A percentile compares a stretch with the other conserved stretches of the same genome.
phyloP scores from a whole-genome alignment of 2,888 invertebrate species.

The Andrena fulva region DNA sequence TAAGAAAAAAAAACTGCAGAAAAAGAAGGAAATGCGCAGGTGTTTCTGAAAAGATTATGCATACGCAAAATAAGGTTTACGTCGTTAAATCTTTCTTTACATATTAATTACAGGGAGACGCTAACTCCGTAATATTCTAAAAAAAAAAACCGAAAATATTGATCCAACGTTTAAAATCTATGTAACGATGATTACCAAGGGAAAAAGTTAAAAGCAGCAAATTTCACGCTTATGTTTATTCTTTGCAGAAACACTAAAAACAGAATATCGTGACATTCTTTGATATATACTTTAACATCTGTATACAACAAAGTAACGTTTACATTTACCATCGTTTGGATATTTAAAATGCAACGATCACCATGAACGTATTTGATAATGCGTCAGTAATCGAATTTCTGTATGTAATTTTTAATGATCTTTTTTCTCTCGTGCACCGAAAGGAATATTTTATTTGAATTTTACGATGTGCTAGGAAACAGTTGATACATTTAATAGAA shows the following conservation, averaged over 20 bases:
- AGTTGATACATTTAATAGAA: slow-evolving; percentile 78
- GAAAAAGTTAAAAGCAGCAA: neutral
- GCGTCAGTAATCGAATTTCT: slow-evolving; percentile 51
- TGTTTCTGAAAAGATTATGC: slow-evolving; percentile 71
- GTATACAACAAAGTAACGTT: slow-evolving; percentile 63
- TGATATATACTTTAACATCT: slow-evolving; percentile 67
- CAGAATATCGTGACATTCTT: slow-evolving; percentile 72
- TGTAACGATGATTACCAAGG: slow-evolving; percentile 19
- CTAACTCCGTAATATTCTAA: slow-evolving; percentile 33
- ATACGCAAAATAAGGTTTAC: slow-evolving; percentile 50
- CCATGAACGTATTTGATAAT: slow-evolving; percentile 47
- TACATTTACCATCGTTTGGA: slow-evolving; percentile 60
- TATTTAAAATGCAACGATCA: slow-evolving; percentile 64
- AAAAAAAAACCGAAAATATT: neutral
- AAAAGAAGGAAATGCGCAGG: slow-evolving; percentile 62
- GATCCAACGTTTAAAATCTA: slow-evolving; percentile 17
- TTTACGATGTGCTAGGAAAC: slow-evolving; percentile 72
- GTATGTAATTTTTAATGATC: slow-evolving; percentile 47
- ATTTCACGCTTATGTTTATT: slow-evolving; percentile 60
- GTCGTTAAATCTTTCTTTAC: slow-evolving; percentile 19
- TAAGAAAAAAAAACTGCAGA: slow-evolving; percentile 75
- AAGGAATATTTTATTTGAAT: slow-evolving; percentile 55
- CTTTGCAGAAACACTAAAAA: slow-evolving; percentile 67
- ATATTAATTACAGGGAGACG: slow-evolving; percentile 2
- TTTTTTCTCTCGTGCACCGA: slow-evolving; percentile 60